Base-by-base conservation (phyloP, 2,113 vertebrate species). In the Psilopogon haemacephalus region DNA sequence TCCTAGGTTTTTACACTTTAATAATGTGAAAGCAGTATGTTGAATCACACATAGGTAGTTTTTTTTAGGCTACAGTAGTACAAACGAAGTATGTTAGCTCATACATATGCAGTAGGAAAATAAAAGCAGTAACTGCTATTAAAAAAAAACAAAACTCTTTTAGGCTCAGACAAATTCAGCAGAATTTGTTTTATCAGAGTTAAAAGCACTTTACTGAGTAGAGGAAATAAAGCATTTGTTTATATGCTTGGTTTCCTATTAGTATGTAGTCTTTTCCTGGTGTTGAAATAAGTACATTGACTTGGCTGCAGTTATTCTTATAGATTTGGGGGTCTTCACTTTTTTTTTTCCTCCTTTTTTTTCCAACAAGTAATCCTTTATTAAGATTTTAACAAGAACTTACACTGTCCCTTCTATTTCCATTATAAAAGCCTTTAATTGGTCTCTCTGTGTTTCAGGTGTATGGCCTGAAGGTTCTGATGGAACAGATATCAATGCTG, bases 401-500 rank as follows among this genome's bases (percentile, higher is more conserved):
- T 46, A n/a, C 42, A 17, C 55, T 82, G 55, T 75, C 40, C 8
- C 28, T 84, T 86, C 19, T 54, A 32, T 86, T 80, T 89, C 42
- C 38, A 4, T 54, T 63, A 48, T 62, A 48, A 38, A 90, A 82
- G 5, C 20, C 37, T 68, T 86, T 68, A 80, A 94, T 89, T 69
- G 75, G 33, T 86, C 12, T 32, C 62, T 95, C 19, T 77, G 27
- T 84, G 19, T 95, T 95, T 80, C 96, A 99, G 99, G 99, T 56
- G 97, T 99, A 90, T 99, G 99, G 99, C 99, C 99, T 2, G 99
- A 99, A 67, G 99, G 99, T 74, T 99, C 99, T 2, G 99, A 99
- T 15, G 99, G 99, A 77, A 99, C 99, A 2, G 99, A 99, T 95
- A 98, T 99, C 95, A 99, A 99, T 0, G 99, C 99, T 1, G 98